Evolutionary conservation across 2,797 vertebrate species (phyloP).

Genomic region (Ataeniobius toweri): DNA sequence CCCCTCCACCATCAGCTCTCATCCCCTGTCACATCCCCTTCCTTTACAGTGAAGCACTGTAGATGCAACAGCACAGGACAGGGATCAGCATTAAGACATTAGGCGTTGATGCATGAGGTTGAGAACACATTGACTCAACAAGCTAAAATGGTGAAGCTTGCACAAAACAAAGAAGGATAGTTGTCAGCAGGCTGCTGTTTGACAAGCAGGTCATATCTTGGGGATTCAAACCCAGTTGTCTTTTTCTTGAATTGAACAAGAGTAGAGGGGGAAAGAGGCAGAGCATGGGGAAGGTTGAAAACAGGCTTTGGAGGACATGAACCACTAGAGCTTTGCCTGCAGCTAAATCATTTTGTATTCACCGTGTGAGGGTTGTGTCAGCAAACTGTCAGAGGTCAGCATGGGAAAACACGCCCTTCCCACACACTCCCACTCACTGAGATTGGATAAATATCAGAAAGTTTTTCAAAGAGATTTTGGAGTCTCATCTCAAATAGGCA

Average conservation of each 20-base stretch:
- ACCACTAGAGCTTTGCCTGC: slow-evolving; percentile 55
- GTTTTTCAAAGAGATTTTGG: slow-evolving; percentile 29
- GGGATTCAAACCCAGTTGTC: slow-evolving; percentile 28
- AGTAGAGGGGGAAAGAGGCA: slow-evolving; percentile 25
- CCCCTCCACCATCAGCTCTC: slow-evolving; percentile 44
- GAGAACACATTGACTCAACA: slow-evolving; percentile 24
- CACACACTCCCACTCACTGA: slow-evolving; percentile 44
- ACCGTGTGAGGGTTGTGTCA: slow-evolving; percentile 66
- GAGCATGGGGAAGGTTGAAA: slow-evolving; percentile 39
- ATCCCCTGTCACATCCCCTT: slow-evolving; percentile 45
- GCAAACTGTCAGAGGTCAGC: slow-evolving; percentile 70
- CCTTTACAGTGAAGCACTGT: slow-evolving; percentile 9
- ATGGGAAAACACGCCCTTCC: slow-evolving; percentile 49
- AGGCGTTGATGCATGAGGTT: slow-evolving; percentile 11
- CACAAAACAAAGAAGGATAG: slow-evolving; percentile 16
- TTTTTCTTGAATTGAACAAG: slow-evolving; percentile 34
- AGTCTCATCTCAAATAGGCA: slow-evolving; percentile 13
- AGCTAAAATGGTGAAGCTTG: slow-evolving; percentile 26
- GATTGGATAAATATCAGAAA: slow-evolving; percentile 38
- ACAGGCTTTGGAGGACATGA: slow-evolving; percentile 51
- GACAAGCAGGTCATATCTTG: slow-evolving; percentile 12
- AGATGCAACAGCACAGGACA: slow-evolving; percentile 28
- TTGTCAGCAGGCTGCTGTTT: slow-evolving; percentile 34
- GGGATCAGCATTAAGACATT: slow-evolving; percentile 42
- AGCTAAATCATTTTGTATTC: slow-evolving; percentile 70